Conservation (phyloP, 2,888 invertebrate species). For the Hecatera dysodea region DNA sequence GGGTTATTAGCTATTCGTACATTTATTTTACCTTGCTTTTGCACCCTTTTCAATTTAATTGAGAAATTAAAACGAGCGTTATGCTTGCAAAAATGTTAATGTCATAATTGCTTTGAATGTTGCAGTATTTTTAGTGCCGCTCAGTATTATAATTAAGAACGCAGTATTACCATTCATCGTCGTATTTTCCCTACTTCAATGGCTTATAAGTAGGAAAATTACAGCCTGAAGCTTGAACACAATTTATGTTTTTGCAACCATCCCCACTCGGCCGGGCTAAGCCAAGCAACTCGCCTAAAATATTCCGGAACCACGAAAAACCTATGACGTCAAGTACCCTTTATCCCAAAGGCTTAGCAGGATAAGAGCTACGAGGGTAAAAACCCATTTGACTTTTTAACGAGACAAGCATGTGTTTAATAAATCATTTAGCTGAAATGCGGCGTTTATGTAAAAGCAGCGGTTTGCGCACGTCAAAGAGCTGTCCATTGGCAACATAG, state of each 20-base stretch:
- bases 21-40: constrained; percentile 40
- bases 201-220: background rate
- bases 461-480: constrained; percentile 71
- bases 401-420: constrained; percentile 54
- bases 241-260: constrained; percentile 40
- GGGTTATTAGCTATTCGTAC: constrained; percentile 42
- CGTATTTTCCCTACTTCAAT: background rate
- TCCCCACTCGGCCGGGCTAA: constrained; percentile 18
- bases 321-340: constrained; percentile 60
- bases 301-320: constrained; percentile 56
- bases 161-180: background rate
- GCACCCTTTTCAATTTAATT: constrained; percentile 55
- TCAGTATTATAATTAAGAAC: background rate
- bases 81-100: constrained; percentile 17
- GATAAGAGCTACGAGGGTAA: constrained; percentile 55
- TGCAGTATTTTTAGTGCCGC: background rate
- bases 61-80: constrained; percentile 45
- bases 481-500: constrained; percentile 69
- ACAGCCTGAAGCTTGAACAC: constrained; percentile 10
- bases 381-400: constrained; percentile 59
- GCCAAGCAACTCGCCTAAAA: constrained; percentile 41
- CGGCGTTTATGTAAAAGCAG: constrained; percentile 67
- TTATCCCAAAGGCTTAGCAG: constrained; percentile 60
- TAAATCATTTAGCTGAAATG: constrained; percentile 61
- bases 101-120: constrained; percentile 7